Conservation (phyloP, 2,113 vertebrate genomes). For the Vicugna pacos region DNA sequence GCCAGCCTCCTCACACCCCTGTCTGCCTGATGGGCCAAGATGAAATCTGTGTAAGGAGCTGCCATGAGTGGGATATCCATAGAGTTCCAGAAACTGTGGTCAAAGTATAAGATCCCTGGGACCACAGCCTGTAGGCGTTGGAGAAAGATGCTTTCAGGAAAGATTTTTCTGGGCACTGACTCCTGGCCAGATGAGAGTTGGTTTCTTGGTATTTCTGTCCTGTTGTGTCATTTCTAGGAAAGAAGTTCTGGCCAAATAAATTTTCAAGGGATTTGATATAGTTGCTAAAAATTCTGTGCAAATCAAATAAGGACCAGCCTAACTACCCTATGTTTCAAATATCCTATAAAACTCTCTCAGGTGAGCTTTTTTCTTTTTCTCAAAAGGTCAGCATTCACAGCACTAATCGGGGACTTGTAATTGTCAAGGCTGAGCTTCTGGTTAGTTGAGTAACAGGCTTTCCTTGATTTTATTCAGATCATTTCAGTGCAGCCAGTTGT, state of each 20-base stretch:
- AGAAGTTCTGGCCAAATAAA: slow-evolving; percentile 34
- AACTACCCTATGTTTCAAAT: slow-evolving; percentile 1
- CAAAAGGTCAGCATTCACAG: background rate
- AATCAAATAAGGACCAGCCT: background rate
- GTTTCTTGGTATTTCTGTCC: slow-evolving; percentile 43
- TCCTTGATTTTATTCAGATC: slow-evolving; percentile 35
- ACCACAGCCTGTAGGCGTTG: background rate
- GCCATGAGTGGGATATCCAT: background rate
- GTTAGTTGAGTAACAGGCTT: background rate
- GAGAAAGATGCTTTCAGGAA: slow-evolving; percentile 37
- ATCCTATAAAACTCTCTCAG: background rate
- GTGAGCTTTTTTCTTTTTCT: background rate
- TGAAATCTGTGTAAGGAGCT: slow-evolving; percentile 2
- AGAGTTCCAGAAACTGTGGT: slow-evolving; percentile 16
- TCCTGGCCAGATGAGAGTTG: background rate
- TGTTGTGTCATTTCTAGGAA: slow-evolving; percentile 7
- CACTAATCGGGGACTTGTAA: background rate
- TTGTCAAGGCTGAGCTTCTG: background rate
- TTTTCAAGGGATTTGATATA: slow-evolving; percentile 56
- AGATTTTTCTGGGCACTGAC: slow-evolving; percentile 36
- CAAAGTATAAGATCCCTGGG: background rate
- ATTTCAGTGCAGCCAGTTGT: background rate
- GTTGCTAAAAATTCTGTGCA: slow-evolving; percentile 13
- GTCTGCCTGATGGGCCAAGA: slow-evolving; percentile 9
- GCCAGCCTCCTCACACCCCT: slow-evolving; percentile 27